Percentiles rank a stretch among this genome's conserved stretches.
phyloP scores from a whole-genome alignment of 2,113 vertebrate species.

The Rhombomys opimus region DNA sequence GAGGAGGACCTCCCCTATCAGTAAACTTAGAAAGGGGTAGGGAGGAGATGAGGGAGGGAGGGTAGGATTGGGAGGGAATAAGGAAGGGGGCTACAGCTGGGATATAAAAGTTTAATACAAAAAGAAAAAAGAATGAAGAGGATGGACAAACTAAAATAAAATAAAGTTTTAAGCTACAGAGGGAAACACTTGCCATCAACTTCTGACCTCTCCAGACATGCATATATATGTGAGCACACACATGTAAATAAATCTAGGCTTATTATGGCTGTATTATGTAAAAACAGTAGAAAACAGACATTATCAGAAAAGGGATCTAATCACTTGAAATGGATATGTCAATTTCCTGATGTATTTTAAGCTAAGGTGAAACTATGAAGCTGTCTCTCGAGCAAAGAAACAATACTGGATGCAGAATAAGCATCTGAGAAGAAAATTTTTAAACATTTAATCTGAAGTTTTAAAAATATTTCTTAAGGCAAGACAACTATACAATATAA shows the following conservation, averaged over 20 bases:
- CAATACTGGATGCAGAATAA: not conserved
- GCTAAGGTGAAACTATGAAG: not conserved
- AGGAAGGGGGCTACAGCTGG: too few species aligned
- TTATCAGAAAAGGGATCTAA: not conserved
- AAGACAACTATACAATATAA: not conserved
- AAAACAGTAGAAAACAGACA: not conserved
- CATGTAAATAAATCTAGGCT: not conserved
- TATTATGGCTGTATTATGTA: not conserved
- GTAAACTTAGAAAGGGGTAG: too few species aligned
- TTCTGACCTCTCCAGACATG: not conserved
- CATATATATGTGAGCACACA: not conserved
- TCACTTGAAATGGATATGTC: not conserved
- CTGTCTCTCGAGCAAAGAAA: not conserved
- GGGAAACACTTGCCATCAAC: not conserved
- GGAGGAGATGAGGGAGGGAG: too few species aligned
- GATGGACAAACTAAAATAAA: not conserved
- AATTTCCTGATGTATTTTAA: not conserved
- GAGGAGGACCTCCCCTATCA: too few species aligned
- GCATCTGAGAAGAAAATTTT: not conserved
- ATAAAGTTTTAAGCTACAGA: not conserved
- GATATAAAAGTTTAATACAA: too few species aligned
- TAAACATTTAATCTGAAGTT: not conserved
- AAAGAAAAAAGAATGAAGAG: too few species aligned
- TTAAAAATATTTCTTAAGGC: not conserved
- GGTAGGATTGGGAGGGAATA: too few species aligned